These are phyloP conservation scores for Zaprionus davidi DNA, from an alignment of 1,140 invertebrate species.

Conservation along the genomic window DNA sequence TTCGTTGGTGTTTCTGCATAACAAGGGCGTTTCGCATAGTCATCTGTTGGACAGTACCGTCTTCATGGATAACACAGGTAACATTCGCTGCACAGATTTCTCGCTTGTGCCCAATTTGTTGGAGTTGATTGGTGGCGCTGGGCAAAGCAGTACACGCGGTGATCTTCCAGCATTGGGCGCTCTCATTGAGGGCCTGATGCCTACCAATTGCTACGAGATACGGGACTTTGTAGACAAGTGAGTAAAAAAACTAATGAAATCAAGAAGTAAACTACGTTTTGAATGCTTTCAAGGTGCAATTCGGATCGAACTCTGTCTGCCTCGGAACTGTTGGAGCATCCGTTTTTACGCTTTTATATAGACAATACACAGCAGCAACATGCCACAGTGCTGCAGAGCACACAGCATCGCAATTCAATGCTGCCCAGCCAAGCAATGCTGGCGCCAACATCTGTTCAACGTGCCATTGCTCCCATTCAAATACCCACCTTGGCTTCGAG, in stretches of 20 bases:
- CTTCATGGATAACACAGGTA: constrained; percentile 86
- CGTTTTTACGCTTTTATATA: constrained; percentile 85
- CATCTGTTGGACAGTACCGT: constrained; percentile 89
- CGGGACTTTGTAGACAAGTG: constrained; percentile 89
- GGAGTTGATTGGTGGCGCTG: constrained; percentile 67
- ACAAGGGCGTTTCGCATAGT: constrained; percentile 91
- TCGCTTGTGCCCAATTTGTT: constrained; percentile 86
- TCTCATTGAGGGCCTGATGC: constrained; percentile 73
- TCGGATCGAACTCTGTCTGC: constrained; percentile 81
- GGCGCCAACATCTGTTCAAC: constrained; percentile 14
- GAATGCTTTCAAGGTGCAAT: constrained; percentile 61
- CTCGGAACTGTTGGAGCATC: constrained; percentile 86
- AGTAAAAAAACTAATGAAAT: constrained; percentile 1
- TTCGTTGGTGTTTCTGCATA: constrained; percentile 89
- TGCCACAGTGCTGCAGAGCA: constrained; percentile 26
- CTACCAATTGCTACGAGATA: constrained; percentile 86
- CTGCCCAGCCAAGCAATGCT: constrained; percentile 8
- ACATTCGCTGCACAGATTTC: constrained; percentile 88
- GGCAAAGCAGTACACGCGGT: constrained; percentile 79
- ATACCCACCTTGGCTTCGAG: constrained; percentile 70
- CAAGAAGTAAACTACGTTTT: background rate
- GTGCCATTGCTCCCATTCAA: constrained; percentile 49
- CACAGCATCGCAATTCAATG: constrained; percentile 44
- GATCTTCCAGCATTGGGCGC: constrained; percentile 78
- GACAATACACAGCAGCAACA: constrained; percentile 63